phyloP scores from a whole-genome alignment of 2,113 vertebrate genomes.

The Laticauda colubrina region DNA sequence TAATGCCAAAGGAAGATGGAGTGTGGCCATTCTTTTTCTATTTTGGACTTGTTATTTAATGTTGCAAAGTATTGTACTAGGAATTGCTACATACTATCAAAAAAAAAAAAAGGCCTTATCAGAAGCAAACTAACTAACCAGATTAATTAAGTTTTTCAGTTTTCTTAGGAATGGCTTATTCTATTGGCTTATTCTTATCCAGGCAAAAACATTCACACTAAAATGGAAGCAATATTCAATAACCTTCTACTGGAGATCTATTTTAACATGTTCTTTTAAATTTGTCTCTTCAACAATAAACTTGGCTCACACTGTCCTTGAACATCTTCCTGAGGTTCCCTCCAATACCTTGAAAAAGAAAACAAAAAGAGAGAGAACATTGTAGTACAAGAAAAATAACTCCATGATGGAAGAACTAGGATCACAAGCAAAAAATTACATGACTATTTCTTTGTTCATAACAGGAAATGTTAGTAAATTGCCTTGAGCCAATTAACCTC shows the following conservation, averaged over 20 bases:
- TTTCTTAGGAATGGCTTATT: constrained; percentile 24
- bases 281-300: constrained; percentile 57
- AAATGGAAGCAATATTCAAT: constrained; percentile 10
- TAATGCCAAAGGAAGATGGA: background rate
- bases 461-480: background rate
- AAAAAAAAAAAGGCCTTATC: background rate
- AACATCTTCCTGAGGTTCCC: constrained; percentile 56
- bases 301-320: constrained; percentile 58
- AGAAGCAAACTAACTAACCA: background rate
- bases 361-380: constrained; percentile 51
- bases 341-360: constrained; percentile 49
- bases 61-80: background rate
- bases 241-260: background rate
- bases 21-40: background rate
- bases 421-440: constrained; percentile 73
- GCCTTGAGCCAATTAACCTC: constrained; percentile 22
- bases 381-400: constrained; percentile 64
- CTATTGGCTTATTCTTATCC: constrained; percentile 37
- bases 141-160: background rate
- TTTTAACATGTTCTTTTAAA: constrained; percentile 48
- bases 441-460: constrained; percentile 63
- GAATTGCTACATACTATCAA: background rate
- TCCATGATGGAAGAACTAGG: constrained; percentile 57
- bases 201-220: constrained; percentile 26
- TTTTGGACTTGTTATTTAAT: background rate